Evolutionary conservation across 2,888 invertebrate species (phyloP), one percentile per base, ranked within the genome.

Genomic region (Diachrysia chrysitis): DNA sequence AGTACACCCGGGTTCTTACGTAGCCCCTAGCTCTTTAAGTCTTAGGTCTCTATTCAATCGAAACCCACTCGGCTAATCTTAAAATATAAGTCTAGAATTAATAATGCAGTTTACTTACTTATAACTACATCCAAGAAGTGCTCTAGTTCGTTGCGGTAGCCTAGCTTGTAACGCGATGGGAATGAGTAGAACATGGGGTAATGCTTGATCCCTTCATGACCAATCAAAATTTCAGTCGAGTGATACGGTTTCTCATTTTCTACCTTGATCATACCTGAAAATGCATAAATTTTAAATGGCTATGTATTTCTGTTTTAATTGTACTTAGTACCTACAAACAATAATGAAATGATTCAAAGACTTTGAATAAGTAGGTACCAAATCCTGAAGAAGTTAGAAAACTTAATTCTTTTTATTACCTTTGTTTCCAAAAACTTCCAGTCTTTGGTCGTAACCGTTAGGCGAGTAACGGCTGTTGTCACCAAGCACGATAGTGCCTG

Each of bases 371-470:
- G 6, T n/a, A 16, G 2, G 0, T n/a, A 5, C 0, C 6, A 5
- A 42, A 3, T 5, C n/a, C 1, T 16, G 7, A n/a, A n/a, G 14
- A 10, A 51, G 17, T 46, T 2, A 42, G n/a, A 6, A 21, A 29
- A 6, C 2, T 3, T 10, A 19, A 12, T 10, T 17, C n/a, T 17
- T 1, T 17, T 5, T 10, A 12, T 19, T 92, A 74, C 96, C 96
- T 81, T 95, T 96, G 19, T 95, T 93, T 55, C 96, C 97, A 75
- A 96, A 96, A 12, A 95, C 96, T 91, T 97, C 97, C 0, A 97
- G 84, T 72, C 97, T 93, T 86, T 97, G 97, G 75, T 97, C 97
- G 79, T 97, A 97, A 1, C 97, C 97, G 81, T 96, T 97, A 14
- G 90, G 89, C 37, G 96, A 95, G 85, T 95, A 96, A 37, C 97